Base-by-base conservation (phyloP, 1,140 invertebrate genomes). In the Drosophila mauritiana region DNA sequence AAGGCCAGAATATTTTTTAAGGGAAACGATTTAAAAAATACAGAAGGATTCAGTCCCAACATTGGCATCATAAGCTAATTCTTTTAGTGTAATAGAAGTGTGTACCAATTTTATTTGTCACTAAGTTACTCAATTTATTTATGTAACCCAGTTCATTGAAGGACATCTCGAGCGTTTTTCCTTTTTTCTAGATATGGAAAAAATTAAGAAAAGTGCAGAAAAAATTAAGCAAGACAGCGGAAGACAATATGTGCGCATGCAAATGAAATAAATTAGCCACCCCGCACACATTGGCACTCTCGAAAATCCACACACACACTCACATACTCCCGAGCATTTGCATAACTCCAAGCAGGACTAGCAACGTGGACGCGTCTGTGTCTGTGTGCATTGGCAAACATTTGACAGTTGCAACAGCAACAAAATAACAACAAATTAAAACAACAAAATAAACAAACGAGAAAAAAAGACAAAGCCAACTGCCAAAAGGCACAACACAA, bases 401-500 rank as follows among this genome's bases (percentile, higher is more conserved):
- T 73, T 73, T 73, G 68, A 73, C 55, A 53, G 40, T 56, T 69
- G 40, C 27, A 51, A 37, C 42, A 34, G 34, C 40, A 48, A 27
- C 36, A 49, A 56, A 67, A 43, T 10, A 42, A 31, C 20, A 54
- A 49, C 20, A 65, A 25, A 52, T 15, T 22, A 12, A 42, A 6
- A 17, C 10, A 49, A 42, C 51, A 31, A 69, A 17, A 40, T 36
- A 53, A 37, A 62, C 31, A 61, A 37, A 64, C 54, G 59, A 43
- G 13, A 48, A 69, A 72, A 56, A 37, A 52, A 22, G 45, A 3
- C 40, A 57, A 55, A 70, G 64, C 69, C 70, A 70, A 70, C 65
- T 72, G 65, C 65, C 64, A 72, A 70, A 70, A 56, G 51, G 64
- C 64, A 70, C n/a, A 70, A 70, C 12, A 70, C 36, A 72, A 70